Base-by-base conservation (phyloP, 2,888 invertebrate species). In the Crepidodera aurea region DNA sequence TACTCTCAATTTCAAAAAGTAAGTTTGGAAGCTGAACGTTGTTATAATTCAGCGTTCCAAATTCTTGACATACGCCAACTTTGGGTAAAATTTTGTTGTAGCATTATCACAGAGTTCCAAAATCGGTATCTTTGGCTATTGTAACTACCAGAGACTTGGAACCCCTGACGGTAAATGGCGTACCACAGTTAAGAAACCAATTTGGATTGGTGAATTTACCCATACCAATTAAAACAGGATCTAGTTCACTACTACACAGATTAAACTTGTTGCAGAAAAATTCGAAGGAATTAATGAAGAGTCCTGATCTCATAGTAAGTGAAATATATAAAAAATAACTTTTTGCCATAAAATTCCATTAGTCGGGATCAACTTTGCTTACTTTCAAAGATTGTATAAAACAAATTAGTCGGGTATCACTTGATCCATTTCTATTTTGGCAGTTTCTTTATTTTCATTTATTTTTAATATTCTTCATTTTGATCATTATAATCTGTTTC, bases 171-270 rank as follows among this genome's bases (percentile, higher is more conserved):
- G 12, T 37, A 6, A 48, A 56, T 6, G 56, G 56, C 5, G 56
- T 56, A 15, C 56, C 56, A 19, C 32, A 48, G n/a, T 12, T 56
- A n/a, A 34, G 34, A 15, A 56, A 56, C 37, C 56, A 48, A 46
- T 46, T 56, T 37, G 48, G 46, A 8, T 5, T 56, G 3, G 48
- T 56, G 12, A 16, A 22, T 18, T 27, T 56, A 8, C 8, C 34
- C 10, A n/a, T 56, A n/a, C 56, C 56, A 1, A 56, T 56, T 10
- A 46, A 34, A 46, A 22, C 32, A 3, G 15, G 19, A n/a, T 37
- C 56, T 1, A n/a, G 12, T 22, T 56, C 56, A 1, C 2, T 56
- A 0, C 19, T 56, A 22, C 32, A 39, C 4, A 32, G 48, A 37
- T 13, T 56, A 8, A 15, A 56, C 0, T 10, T 25, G 8, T 3